These are phyloP conservation scores for Beris chalybata DNA, from an alignment of 2,888 invertebrate species.

Conservation along the genomic window DNA sequence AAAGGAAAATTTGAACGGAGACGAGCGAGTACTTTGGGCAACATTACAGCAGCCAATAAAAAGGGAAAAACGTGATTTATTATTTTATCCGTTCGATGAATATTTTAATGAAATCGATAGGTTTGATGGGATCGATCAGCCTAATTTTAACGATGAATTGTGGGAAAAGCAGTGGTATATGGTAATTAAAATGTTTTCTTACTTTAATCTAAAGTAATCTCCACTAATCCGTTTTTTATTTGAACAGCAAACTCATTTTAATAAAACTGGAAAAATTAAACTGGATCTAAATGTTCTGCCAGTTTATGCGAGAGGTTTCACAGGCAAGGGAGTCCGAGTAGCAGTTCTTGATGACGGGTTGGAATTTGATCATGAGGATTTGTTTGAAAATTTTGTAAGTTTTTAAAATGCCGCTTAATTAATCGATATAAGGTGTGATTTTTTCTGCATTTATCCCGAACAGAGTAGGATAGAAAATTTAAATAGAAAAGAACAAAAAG, in stretches of 20 bases:
- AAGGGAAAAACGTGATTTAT: slow-evolving; percentile 41
- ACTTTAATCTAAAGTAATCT: too few relatives aligned
- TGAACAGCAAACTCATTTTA: slow-evolving; percentile 32
- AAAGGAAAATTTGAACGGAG: slow-evolving; percentile 33
- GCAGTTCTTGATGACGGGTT: slow-evolving; percentile 88
- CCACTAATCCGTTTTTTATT: neutral
- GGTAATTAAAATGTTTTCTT: slow-evolving; percentile 35
- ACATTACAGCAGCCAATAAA: slow-evolving; percentile 40
- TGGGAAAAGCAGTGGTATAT: slow-evolving; percentile 88
- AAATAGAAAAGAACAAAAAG: too few relatives aligned
- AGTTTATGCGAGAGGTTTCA: slow-evolving; percentile 76
- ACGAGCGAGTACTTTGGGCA: slow-evolving; percentile 41
- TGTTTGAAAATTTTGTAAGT: slow-evolving; percentile 76
- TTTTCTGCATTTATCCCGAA: too few relatives aligned
- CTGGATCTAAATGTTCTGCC: slow-evolving; percentile 84
- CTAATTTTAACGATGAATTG: slow-evolving; percentile 76
- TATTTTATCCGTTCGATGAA: slow-evolving; percentile 28
- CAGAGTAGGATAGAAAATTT: too few relatives aligned
- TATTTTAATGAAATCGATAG: slow-evolving; percentile 30
- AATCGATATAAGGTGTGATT: too few relatives aligned
- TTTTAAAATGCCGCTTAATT: neutral
- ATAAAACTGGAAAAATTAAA: slow-evolving; percentile 13
- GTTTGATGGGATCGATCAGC: neutral
- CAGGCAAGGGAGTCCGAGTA: slow-evolving; percentile 77
- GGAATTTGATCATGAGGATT: slow-evolving; percentile 79